A percentile compares a stretch with the other conserved stretches of the same genome.
Evolutionary conservation across 2,113 vertebrate genomes (phyloP).

Genomic region (Anser cygnoides): DNA sequence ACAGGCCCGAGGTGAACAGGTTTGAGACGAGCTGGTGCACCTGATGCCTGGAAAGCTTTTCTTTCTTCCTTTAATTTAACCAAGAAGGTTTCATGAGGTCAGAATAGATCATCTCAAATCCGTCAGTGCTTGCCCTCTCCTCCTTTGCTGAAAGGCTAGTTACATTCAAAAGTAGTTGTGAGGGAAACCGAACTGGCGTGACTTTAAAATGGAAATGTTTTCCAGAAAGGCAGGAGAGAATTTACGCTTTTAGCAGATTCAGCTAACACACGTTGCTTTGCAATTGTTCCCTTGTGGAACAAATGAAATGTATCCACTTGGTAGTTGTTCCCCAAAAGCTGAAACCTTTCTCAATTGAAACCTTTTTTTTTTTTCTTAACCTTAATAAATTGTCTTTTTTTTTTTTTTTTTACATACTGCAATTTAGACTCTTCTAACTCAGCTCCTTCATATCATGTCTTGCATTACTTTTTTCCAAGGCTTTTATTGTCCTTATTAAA

Average conservation of each 20-base stretch:
- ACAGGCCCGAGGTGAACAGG: background rate
- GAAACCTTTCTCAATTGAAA: no score
- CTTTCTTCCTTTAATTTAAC: constrained; percentile 35
- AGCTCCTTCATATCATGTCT: background rate
- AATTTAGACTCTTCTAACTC: background rate
- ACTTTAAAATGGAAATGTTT: background rate
- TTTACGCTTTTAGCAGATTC: background rate
- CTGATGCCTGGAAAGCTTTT: constrained; percentile 2
- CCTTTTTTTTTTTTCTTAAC: background rate
- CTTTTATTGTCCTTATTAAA: background rate
- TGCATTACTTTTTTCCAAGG: background rate
- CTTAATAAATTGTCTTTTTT: background rate
- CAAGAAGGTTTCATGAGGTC: constrained; percentile 21
- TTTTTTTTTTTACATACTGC: background rate
- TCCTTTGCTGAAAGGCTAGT: constrained; percentile 1
- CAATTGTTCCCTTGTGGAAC: background rate
- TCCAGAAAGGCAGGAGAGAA: background rate
- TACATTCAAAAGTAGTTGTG: background rate
- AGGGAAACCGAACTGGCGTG: background rate
- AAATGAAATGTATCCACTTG: background rate
- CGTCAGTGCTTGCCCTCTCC: background rate
- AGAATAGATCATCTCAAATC: background rate
- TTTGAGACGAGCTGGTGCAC: background rate
- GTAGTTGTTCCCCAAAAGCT: no score
- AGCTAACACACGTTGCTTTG: background rate